Conservation (phyloP, 2,113 vertebrate genomes). For the Catagonus wagneri region DNA sequence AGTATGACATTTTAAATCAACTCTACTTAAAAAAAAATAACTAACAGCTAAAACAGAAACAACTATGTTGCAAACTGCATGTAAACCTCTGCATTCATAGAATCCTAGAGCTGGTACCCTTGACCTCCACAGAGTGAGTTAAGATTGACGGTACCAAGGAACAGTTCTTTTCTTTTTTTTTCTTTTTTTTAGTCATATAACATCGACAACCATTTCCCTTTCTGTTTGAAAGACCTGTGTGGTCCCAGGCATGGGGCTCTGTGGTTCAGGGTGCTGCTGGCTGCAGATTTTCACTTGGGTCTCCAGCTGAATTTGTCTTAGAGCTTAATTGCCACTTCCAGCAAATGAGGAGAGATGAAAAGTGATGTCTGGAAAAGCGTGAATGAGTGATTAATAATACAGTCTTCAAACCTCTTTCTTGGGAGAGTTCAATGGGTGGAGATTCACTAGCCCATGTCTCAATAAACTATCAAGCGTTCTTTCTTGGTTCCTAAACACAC, state of each 20-base stretch:
- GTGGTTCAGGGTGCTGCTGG: background rate
- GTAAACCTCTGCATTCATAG: too few species aligned
- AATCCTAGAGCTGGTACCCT: background rate
- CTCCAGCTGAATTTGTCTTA: background rate
- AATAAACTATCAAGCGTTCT: background rate
- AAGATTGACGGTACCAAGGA: background rate
- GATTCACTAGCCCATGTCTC: background rate
- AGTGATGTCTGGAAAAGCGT: constrained; percentile 15
- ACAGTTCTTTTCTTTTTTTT: background rate
- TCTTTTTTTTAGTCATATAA: background rate
- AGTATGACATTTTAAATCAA: too few species aligned
- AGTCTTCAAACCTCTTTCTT: background rate
- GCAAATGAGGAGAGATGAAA: background rate
- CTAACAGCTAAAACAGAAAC: too few species aligned
- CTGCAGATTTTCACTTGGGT: background rate
- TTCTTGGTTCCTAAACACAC: background rate
- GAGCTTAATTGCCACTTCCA: constrained; percentile 11
- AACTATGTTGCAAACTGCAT: background rate
- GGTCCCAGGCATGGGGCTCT: background rate
- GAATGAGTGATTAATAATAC: background rate
- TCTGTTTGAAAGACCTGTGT: constrained; percentile 12
- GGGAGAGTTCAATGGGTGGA: background rate
- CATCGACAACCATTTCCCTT: background rate
- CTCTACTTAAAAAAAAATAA: too few species aligned
- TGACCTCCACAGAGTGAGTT: background rate